Evolutionary conservation across 1,140 invertebrate species (phyloP).

Genomic region (Drosophila gunungcola): DNA sequence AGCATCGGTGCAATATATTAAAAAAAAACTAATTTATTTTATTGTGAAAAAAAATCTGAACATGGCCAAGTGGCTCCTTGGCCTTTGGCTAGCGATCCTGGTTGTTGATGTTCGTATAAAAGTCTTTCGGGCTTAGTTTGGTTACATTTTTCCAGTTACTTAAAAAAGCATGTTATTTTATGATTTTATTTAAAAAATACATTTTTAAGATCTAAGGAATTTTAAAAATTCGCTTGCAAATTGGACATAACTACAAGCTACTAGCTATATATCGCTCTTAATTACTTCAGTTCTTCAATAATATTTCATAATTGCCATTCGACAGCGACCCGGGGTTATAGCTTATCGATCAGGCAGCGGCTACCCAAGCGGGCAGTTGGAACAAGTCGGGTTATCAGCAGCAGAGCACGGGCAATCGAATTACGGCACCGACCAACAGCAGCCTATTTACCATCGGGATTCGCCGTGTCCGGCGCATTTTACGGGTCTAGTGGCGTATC

Average conservation of each 20-base stretch:
- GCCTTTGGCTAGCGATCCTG: slow-evolving; percentile 31
- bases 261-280: slow-evolving; percentile 5
- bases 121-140: neutral
- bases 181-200: too few relatives aligned
- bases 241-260: slow-evolving; percentile 23
- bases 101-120: slow-evolving; percentile 37
- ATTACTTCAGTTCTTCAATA: slow-evolving; percentile 31
- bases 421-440: slow-evolving; percentile 44
- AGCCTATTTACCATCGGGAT: slow-evolving; percentile 62
- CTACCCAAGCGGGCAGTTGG: slow-evolving; percentile 37
- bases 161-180: neutral
- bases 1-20: slow-evolving; percentile 17
- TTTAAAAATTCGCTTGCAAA: neutral
- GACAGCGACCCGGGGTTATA: slow-evolving; percentile 52
- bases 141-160: too few relatives aligned
- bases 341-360: slow-evolving; percentile 65
- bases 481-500: slow-evolving; percentile 87
- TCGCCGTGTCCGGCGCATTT: slow-evolving; percentile 86
- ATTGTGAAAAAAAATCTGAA: slow-evolving; percentile 3
- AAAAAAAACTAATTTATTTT: slow-evolving; percentile 1
- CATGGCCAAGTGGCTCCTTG: slow-evolving; percentile 36
- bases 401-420: slow-evolving; percentile 13
- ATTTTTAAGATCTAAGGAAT: too few relatives aligned
- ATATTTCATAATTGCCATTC: slow-evolving; percentile 59
- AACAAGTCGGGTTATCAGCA: slow-evolving; percentile 56